phyloP scores from a whole-genome alignment of 2,888 invertebrate genomes.

The Cephus nigrinus region DNA sequence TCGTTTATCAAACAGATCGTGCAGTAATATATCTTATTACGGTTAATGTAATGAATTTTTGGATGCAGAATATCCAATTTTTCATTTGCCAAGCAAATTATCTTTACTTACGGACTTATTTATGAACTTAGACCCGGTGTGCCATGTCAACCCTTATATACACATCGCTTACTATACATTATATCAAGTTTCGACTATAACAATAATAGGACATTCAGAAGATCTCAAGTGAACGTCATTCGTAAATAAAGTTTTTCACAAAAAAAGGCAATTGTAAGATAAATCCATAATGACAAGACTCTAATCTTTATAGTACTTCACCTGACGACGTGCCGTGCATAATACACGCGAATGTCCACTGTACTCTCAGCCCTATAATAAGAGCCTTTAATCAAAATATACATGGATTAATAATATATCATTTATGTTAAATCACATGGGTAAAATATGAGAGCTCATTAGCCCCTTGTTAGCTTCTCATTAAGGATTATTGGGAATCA shows the following conservation, averaged over 20 bases:
- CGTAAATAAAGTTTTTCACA: neutral
- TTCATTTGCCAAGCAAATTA: neutral
- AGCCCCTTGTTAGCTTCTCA: neutral
- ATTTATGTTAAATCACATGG: constrained; percentile 4
- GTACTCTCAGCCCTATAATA: constrained; percentile 6
- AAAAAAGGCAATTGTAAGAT: neutral
- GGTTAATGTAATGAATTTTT: neutral
- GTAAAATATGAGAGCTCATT: neutral
- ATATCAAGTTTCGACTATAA: neutral
- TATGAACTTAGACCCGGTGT: neutral
- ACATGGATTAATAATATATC: constrained; percentile 15
- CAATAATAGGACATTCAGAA: neutral
- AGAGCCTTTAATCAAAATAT: constrained; percentile 20
- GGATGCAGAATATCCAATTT: neutral
- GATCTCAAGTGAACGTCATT: neutral
- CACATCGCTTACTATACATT: neutral
- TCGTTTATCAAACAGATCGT: neutral
- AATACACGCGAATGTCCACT: neutral
- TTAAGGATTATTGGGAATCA: neutral
- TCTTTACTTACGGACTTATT: neutral
- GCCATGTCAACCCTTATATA: neutral
- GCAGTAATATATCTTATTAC: neutral
- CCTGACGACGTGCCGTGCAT: neutral
- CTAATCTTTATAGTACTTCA: neutral
- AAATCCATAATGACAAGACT: neutral